These are phyloP conservation scores for Acipenser transmontanus DNA, from an alignment of 2,797 vertebrate species.

Conservation along the genomic window DNA sequence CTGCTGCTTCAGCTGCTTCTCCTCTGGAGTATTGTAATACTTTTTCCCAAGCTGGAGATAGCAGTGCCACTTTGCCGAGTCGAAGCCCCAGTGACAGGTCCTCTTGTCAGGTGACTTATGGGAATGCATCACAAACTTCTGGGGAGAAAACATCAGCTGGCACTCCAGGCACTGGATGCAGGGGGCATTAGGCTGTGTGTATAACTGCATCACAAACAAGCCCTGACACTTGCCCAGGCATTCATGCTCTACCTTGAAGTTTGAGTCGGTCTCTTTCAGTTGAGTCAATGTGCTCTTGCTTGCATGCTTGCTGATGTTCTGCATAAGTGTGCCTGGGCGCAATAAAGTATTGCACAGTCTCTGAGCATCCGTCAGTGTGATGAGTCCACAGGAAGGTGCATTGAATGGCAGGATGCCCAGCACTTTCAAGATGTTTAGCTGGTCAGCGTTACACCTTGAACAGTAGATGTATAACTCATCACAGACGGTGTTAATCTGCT, in stretches of 20 bases:
- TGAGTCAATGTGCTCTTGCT: constrained; percentile 62
- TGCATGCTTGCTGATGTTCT: constrained; percentile 50
- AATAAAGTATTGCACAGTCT: constrained; percentile 91
- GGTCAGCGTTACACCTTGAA: constrained; percentile 89
- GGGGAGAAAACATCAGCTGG: constrained; percentile 87
- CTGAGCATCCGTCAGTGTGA: constrained; percentile 92
- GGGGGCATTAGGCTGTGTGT: constrained; percentile 74
- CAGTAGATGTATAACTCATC: constrained; percentile 95
- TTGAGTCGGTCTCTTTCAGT: constrained; percentile 78
- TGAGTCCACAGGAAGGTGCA: constrained; percentile 90
- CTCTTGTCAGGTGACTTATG: constrained; percentile 90
- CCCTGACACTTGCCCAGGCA: constrained; percentile 94
- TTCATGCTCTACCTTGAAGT: constrained; percentile 92
- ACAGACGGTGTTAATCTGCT: constrained; percentile 95
- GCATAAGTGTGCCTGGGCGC: constrained; percentile 73
- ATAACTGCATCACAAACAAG: constrained; percentile 85
- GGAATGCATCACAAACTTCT: constrained; percentile 94
- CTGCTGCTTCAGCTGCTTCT: constrained; percentile 73
- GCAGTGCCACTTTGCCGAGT: constrained; percentile 91
- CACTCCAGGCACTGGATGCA: constrained; percentile 95
- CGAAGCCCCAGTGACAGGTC: constrained; percentile 97
- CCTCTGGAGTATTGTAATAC: constrained; percentile 80
- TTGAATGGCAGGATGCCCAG: constrained; percentile 92
- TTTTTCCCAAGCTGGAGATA: constrained; percentile 91
- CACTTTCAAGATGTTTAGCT: constrained; percentile 92